These are phyloP conservation scores for Drosophila serrata DNA, from an alignment of 1,140 invertebrate genomes.

Conservation along the genomic window DNA sequence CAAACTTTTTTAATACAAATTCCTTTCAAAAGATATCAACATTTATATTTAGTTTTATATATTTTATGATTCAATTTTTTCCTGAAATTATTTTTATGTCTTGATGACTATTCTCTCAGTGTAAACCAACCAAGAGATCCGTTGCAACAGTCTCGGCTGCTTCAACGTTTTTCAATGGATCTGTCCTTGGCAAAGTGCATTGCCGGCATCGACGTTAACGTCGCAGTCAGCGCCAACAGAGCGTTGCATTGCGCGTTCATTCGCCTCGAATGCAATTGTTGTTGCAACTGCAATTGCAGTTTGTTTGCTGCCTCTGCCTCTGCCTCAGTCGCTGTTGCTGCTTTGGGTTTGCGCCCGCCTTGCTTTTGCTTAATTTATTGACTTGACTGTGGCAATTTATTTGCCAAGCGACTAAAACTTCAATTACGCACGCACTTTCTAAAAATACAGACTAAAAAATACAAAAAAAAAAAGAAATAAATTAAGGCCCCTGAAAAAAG, in stretches of 20 bases:
- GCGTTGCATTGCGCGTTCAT: constrained; percentile 58
- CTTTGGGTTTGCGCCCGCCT: constrained; percentile 17
- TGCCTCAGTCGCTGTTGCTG: constrained; percentile 13
- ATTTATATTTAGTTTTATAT: too few species aligned
- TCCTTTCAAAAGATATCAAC: too few species aligned
- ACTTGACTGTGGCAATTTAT: constrained; percentile 76
- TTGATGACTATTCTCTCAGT: constrained; percentile 2
- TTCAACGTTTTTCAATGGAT: constrained; percentile 80
- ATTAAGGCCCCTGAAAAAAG: constrained; percentile 23
- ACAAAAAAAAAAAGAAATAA: constrained; percentile 9
- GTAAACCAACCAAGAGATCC: constrained; percentile 15
- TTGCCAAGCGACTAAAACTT: constrained; percentile 71
- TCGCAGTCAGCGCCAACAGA: constrained; percentile 33
- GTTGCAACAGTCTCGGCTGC: constrained; percentile 43
- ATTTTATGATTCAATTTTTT: background rate
- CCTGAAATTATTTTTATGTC: background rate
- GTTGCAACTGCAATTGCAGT: constrained; percentile 28
- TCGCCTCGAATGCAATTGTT: constrained; percentile 54
- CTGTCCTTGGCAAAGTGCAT: constrained; percentile 85
- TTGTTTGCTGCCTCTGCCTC: constrained; percentile 8
- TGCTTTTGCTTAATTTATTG: constrained; percentile 75
- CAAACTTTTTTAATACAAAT: too few species aligned
- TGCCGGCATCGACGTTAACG: constrained; percentile 58
- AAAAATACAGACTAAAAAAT: constrained; percentile 49
- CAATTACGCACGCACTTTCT: constrained; percentile 80